A percentile compares a stretch with the other conserved stretches of the same genome.
phyloP scores from a whole-genome alignment of 2,797 vertebrate genomes.

The Oreochromis mossambicus region DNA sequence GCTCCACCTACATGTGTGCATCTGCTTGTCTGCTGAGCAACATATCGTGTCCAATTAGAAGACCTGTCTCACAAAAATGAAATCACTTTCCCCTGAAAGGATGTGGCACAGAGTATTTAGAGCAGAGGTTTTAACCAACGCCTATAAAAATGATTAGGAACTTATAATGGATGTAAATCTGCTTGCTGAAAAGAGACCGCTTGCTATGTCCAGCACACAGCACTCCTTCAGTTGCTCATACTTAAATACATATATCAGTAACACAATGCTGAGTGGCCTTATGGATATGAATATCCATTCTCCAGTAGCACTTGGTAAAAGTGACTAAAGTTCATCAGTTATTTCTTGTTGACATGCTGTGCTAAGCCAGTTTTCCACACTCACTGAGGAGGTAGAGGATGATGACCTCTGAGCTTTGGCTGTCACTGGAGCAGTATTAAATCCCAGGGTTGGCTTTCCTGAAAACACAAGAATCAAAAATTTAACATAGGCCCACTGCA shows the following conservation, averaged over 20 bases:
- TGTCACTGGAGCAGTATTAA: conserved; percentile 45
- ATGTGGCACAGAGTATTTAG: background rate
- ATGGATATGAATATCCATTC: background rate
- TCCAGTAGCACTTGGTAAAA: background rate
- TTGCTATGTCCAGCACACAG: background rate
- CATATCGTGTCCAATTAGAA: background rate
- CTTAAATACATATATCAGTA: background rate
- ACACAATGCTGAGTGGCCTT: background rate
- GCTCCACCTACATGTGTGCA: conserved; percentile 14
- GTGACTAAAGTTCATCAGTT: background rate
- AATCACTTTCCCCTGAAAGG: background rate
- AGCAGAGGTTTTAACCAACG: background rate
- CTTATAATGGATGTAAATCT: background rate
- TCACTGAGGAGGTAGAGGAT: conserved; percentile 70
- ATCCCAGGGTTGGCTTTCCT: conserved; percentile 71
- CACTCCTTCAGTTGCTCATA: background rate
- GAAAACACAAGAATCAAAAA: conserved; percentile 8
- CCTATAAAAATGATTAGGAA: background rate
- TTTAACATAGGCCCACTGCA: background rate
- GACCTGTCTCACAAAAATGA: background rate
- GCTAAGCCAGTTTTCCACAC: background rate
- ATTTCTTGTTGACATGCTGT: background rate
- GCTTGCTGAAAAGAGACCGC: background rate
- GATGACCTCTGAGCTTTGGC: conserved; percentile 64
- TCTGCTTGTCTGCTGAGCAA: conserved; percentile 36